These are phyloP conservation scores for Accipiter cooperii DNA, from an alignment of 2,113 vertebrate species.

Conservation along the genomic window DNA sequence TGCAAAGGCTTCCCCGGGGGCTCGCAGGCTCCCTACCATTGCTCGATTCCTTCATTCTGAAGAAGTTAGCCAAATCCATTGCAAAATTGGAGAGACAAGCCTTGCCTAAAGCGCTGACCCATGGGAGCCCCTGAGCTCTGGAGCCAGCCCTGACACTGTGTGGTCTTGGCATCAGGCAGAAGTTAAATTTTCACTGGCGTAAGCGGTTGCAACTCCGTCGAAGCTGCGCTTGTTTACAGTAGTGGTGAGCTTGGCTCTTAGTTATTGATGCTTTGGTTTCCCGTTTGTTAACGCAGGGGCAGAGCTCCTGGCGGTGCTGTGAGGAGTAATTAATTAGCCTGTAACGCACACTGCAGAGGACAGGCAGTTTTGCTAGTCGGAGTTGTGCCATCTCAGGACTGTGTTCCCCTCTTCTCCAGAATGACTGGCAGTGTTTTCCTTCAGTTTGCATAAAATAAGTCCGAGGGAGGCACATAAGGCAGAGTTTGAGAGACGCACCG, in stretches of 20 bases:
- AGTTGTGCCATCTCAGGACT: background rate
- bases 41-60: background rate
- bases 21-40: background rate
- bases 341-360: rapidly evolving
- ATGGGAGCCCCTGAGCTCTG: background rate
- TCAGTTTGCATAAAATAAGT: background rate
- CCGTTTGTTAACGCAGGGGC: background rate
- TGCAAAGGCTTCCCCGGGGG: background rate
- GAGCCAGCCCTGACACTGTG: background rate
- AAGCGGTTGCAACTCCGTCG: background rate
- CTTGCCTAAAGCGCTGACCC: background rate
- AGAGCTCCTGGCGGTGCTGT: background rate
- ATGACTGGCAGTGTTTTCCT: background rate
- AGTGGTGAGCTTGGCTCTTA: background rate
- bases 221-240: background rate
- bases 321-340: background rate
- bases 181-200: background rate
- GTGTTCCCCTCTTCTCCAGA: background rate
- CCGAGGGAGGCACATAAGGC: background rate
- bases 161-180: constrained; percentile 7
- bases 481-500: background rate
- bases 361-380: background rate
- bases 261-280: background rate
- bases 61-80: background rate
- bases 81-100: background rate